phyloP scores from a whole-genome alignment of 2,888 invertebrate species.

The Gari tellinella region DNA sequence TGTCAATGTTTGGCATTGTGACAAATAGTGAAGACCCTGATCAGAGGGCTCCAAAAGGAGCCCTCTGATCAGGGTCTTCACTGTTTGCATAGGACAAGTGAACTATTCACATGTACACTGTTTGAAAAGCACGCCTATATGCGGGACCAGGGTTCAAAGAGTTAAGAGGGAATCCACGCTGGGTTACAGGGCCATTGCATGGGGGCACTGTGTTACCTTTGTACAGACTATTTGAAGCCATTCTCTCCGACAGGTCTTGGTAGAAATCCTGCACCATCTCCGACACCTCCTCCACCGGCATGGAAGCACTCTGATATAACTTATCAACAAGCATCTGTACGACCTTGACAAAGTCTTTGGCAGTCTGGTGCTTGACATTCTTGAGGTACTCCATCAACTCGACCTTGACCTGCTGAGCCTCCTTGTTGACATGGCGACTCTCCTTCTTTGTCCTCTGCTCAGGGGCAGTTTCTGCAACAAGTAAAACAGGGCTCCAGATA shows the following conservation, averaged over 20 bases:
- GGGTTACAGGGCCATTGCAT: too few relatives aligned
- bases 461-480: constrained; percentile 46
- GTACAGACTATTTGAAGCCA: constrained; percentile 86
- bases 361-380: constrained; percentile 81
- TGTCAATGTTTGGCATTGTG: too few relatives aligned
- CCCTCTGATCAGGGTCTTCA: too few relatives aligned
- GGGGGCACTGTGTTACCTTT: constrained; percentile 84
- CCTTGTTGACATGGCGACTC: constrained; percentile 74
- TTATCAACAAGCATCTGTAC: constrained; percentile 82
- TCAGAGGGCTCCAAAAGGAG: too few relatives aligned
- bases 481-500: too few relatives aligned
- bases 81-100: too few relatives aligned
- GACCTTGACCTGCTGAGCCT: constrained; percentile 84
- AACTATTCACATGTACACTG: too few relatives aligned
- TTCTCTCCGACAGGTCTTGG: constrained; percentile 90
- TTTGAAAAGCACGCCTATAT: too few relatives aligned
- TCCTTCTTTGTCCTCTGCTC: constrained; percentile 61
- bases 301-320: constrained; percentile 84
- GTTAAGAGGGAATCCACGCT: too few relatives aligned
- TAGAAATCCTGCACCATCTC: constrained; percentile 97
- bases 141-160: too few relatives aligned
- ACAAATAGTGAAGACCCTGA: too few relatives aligned
- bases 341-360: constrained; percentile 87
- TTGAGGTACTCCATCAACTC: constrained; percentile 84
- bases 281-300: constrained; percentile 88